Percentiles rank a stretch among this genome's conserved stretches.
Evolutionary conservation across 2,797 vertebrate genomes (phyloP).

Genomic region (Serranus cabrilla): DNA sequence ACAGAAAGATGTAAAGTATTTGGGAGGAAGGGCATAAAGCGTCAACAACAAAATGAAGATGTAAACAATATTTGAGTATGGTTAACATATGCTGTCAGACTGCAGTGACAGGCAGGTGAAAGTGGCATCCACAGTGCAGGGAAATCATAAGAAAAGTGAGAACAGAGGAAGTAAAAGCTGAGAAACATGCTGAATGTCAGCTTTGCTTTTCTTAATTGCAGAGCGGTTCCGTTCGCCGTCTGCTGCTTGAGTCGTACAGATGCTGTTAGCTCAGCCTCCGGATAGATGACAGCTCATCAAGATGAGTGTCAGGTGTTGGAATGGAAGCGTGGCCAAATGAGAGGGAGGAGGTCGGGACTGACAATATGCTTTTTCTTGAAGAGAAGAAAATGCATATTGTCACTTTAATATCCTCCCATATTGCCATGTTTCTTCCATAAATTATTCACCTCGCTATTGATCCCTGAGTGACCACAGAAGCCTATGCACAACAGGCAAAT

Average conservation of each 20-base stretch:
- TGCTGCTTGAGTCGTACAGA: conserved; percentile 27
- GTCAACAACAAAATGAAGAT: not conserved
- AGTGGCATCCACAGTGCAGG: not conserved
- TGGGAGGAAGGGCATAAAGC: not conserved
- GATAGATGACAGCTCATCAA: conserved; percentile 49
- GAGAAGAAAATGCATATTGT: conserved; percentile 7
- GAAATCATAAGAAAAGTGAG: not conserved
- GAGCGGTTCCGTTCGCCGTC: conserved; percentile 1
- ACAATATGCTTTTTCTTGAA: conserved; percentile 27
- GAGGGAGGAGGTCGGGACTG: conserved; percentile 19
- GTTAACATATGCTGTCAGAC: not conserved
- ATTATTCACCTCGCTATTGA: conserved; percentile 16
- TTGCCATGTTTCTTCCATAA: conserved; percentile 7
- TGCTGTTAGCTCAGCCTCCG: conserved; percentile 29
- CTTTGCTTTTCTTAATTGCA: conserved; percentile 31
- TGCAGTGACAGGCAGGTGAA: not conserved
- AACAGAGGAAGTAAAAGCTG: conserved; percentile 12
- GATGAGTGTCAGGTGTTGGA: conserved; percentile 47
- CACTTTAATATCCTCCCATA: conserved; percentile 12
- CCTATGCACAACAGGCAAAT: conserved; percentile 13
- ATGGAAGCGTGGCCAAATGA: conserved; percentile 21
- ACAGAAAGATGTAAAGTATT: not conserved
- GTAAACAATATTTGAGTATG: not conserved
- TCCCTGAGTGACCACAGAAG: conserved; percentile 25
- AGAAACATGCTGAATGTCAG: conserved; percentile 14